Base-by-base conservation (phyloP, 2,797 vertebrate species). In the Artibeus jamaicensis region DNA sequence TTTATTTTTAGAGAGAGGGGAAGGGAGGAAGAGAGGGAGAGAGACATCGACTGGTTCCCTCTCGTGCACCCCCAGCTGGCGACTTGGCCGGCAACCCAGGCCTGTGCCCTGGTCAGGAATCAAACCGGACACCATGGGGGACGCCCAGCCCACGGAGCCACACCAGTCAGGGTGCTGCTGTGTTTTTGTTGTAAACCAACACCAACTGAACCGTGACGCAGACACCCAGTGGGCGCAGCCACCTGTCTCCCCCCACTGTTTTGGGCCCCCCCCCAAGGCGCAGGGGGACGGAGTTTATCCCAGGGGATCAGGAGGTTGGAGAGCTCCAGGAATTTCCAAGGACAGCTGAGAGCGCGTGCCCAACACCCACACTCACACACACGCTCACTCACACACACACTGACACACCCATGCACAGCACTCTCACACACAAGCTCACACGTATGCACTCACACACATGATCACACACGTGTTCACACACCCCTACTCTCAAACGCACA, bases 221-320 rank as follows among this genome's bases (percentile, higher is more conserved):
- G 2, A 22, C 68, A 37, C 32, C 0, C 21, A 59, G 81, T 8
- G 5, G 67, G 59, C 67, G 29, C 15, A 2, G 39, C 32, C 34
- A n/a, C 55, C 62, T 24, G 24, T 39, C 78, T 18, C 0, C 3
- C 32, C 42, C 2, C 3, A 1, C 15, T 8, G 32, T 26, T 48
- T 16, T 16, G 0, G 1, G 78, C 55, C 5, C 44, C 5, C 44
- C 15, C 46, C 4, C 70, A 11, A 39, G 29, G 7, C 5, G 12
- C 62, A 0, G 12, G 62, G 71, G 37, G 37, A 11, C 0, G 14
- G 70, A 59, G 70, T 48, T 59, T 74, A 86, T 67, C 77, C 24
- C 0, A 24, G 22, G 39, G 57, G 83, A 84, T 44, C 21, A 50
- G 71, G n/a, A 88, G 37, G 73, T 7, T 2, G 59, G 21, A 74